These are phyloP conservation scores for Anthophora plumipes DNA, from an alignment of 2,888 invertebrate species.

Conservation along the genomic window DNA sequence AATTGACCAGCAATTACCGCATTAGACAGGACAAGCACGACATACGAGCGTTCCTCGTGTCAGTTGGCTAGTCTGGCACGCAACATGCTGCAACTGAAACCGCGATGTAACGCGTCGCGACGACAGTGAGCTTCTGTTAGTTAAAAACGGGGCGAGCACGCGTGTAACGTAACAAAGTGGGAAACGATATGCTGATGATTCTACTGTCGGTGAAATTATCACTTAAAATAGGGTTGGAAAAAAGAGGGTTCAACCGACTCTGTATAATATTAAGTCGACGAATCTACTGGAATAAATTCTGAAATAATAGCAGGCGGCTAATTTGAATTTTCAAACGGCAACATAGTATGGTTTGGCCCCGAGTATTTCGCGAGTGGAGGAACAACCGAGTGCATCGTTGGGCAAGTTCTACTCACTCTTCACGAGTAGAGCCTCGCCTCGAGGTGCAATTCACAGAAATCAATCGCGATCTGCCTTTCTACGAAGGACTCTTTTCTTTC, in stretches of 20 bases:
- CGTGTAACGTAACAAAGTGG: conserved; percentile 22
- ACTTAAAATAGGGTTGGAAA: conserved; percentile 8
- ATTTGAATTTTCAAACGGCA: not conserved
- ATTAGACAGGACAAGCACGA: conserved; percentile 68
- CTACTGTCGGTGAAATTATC: conserved; percentile 44
- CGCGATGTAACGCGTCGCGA: conserved; percentile 40
- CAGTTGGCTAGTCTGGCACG: conserved; percentile 71
- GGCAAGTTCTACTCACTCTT: not conserved
- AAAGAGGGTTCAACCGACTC: conserved; percentile 30
- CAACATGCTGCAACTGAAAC: conserved; percentile 59
- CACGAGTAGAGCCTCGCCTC: conserved; percentile 30
- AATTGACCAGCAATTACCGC: conserved; percentile 77
- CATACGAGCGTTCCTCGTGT: conserved; percentile 65
- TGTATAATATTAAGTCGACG: conserved; percentile 18
- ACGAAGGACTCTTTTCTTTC: conserved; percentile 49
- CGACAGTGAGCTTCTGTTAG: conserved; percentile 54
- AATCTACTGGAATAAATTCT: not conserved
- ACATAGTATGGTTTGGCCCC: too few species aligned
- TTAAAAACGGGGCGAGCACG: conserved; percentile 38
- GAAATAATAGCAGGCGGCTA: not conserved
- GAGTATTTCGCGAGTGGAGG: conserved; percentile 3
- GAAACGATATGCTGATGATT: conserved; percentile 8
- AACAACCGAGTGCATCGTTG: not conserved
- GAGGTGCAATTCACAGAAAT: conserved; percentile 48
- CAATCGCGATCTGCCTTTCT: conserved; percentile 48